phyloP scores from a whole-genome alignment of 2,113 vertebrate genomes.

The Campylomormyrus tamandua region DNA sequence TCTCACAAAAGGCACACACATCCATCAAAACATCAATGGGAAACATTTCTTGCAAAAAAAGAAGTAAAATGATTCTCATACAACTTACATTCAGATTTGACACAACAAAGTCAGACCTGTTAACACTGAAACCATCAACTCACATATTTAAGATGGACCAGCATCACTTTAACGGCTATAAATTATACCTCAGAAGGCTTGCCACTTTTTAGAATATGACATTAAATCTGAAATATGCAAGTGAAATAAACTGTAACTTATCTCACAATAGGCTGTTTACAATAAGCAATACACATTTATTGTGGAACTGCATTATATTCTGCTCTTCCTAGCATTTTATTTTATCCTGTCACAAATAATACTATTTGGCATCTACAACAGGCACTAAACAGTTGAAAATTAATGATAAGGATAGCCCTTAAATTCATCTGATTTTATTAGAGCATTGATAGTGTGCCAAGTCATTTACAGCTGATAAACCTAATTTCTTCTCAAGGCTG shows the following conservation, averaged over 20 bases:
- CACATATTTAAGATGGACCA: slow-evolving; percentile 27
- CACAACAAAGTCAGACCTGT: not conserved
- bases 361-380: slow-evolving; percentile 60
- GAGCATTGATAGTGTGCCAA: slow-evolving; percentile 49
- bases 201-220: slow-evolving; percentile 62
- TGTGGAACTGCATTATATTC: slow-evolving; percentile 68
- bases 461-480: slow-evolving; percentile 56
- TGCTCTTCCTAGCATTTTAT: slow-evolving; percentile 68
- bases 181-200: slow-evolving; percentile 46
- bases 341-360: slow-evolving; percentile 75
- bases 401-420: slow-evolving; percentile 63
- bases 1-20: not conserved
- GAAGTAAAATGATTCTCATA: not conserved
- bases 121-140: not conserved
- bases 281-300: slow-evolving; percentile 61
- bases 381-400: slow-evolving; percentile 67
- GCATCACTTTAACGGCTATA: slow-evolving; percentile 46
- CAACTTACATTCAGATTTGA: not conserved
- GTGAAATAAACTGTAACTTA: slow-evolving; percentile 79
- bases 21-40: slow-evolving; percentile 15
- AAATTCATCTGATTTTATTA: slow-evolving; percentile 68
- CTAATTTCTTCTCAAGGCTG: slow-evolving; percentile 54
- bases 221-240: slow-evolving; percentile 67
- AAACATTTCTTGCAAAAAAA: slow-evolving; percentile 10
- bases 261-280: slow-evolving; percentile 67